A percentile compares a stretch with the other conserved stretches of the same genome.
phyloP scores from a whole-genome alignment of 1,140 invertebrate species.

The Musca vetustissima region DNA sequence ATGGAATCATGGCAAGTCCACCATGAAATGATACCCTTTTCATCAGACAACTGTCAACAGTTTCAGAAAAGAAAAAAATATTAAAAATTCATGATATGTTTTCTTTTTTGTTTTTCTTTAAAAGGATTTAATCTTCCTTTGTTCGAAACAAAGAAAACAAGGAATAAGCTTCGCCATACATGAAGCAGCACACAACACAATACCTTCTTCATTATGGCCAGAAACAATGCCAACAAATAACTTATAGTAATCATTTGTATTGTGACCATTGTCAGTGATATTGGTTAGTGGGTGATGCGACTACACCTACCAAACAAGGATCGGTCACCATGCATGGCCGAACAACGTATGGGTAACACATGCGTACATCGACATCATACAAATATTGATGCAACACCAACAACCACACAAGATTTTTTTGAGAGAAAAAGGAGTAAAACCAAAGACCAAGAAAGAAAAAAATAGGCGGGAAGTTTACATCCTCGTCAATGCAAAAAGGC shows the following conservation, averaged over 20 bases:
- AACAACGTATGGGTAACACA: too few relatives aligned
- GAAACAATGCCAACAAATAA: neutral
- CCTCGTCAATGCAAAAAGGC: neutral
- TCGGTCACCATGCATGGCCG: neutral
- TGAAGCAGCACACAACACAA: too few relatives aligned
- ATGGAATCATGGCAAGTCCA: neutral
- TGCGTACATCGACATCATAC: too few relatives aligned
- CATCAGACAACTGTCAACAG: conserved; percentile 10
- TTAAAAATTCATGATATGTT: too few relatives aligned
- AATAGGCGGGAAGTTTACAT: conserved; percentile 16
- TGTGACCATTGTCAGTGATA: neutral
- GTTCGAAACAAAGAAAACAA: neutral
- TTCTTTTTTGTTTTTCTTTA: neutral
- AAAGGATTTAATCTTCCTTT: neutral
- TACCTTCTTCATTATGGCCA: neutral
- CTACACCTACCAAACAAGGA: neutral
- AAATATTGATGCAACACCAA: too few relatives aligned
- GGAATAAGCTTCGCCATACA: neutral
- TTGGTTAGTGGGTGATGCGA: conserved; percentile 4
- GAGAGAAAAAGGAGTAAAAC: too few relatives aligned
- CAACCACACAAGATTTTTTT: too few relatives aligned
- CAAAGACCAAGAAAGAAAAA: neutral
- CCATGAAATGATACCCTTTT: conserved; percentile 4
- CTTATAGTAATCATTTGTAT: conserved; percentile 3
- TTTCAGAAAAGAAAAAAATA: neutral